Evolutionary conservation across 2,797 vertebrate species (phyloP).

Genomic region (Channallabes apus): DNA sequence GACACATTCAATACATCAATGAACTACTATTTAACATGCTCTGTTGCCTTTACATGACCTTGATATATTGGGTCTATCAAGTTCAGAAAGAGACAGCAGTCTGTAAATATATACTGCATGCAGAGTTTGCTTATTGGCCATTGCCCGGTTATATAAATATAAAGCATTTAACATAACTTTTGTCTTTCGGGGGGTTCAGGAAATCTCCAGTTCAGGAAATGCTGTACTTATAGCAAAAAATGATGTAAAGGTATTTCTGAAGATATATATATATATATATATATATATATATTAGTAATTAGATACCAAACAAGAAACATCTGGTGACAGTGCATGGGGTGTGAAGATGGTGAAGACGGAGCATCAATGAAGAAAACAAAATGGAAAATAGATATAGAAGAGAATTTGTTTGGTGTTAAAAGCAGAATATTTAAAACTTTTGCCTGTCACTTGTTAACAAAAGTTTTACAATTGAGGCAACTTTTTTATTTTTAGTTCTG

Average conservation of each 20-base stretch:
- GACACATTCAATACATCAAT: conserved; percentile 15
- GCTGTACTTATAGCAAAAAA: not conserved
- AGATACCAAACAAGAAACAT: not conserved
- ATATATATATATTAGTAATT: not conserved
- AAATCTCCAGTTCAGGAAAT: not conserved
- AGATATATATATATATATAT: not conserved
- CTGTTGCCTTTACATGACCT: conserved; percentile 10
- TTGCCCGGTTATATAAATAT: not conserved
- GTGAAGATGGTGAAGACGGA: not conserved
- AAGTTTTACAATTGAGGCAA: conserved; percentile 16
- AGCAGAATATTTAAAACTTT: not conserved
- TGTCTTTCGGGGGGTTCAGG: not conserved
- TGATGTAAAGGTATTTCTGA: not conserved
- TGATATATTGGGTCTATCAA: conserved; percentile 29
- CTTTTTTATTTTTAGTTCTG: conserved; percentile 34
- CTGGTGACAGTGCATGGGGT: not conserved
- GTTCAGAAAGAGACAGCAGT: not conserved
- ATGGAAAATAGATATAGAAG: not conserved
- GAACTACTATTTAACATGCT: conserved; percentile 29
- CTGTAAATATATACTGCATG: not conserved
- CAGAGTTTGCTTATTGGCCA: not conserved
- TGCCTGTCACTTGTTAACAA: not conserved
- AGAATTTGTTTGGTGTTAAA: not conserved
- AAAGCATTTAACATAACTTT: not conserved
- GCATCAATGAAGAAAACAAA: not conserved